Conservation (phyloP, 2,888 invertebrate genomes). For the Mesochorus sp. region DNA sequence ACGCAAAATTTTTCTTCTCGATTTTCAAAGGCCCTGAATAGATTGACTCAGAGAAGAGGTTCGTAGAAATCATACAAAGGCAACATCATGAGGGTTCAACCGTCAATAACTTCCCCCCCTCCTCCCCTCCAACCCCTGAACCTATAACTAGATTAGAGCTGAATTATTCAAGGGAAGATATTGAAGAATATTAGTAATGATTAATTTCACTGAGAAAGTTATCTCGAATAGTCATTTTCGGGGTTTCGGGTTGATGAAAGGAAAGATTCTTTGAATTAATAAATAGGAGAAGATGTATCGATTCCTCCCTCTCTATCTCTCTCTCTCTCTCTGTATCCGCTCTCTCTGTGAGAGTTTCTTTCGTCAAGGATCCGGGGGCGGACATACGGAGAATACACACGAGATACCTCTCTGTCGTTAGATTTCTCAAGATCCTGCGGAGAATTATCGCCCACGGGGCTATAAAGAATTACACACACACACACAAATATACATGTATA, state of each 20-base stretch:
- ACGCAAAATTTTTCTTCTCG: conserved; percentile 2
- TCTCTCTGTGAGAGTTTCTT: conserved; percentile 7
- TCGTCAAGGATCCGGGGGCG: conserved; percentile 57
- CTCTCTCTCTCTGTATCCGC: neutral
- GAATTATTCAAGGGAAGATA: conserved; percentile 6
- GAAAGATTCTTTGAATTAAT: neutral
- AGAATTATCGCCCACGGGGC: conserved; percentile 67
- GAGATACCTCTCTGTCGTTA: conserved; percentile 28
- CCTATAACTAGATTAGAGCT: neutral
- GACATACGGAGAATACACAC: conserved; percentile 39
- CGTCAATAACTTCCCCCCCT: neutral
- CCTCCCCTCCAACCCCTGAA: neutral
- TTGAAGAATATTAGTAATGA: neutral
- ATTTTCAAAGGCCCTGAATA: conserved; percentile 16
- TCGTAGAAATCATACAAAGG: too few species aligned
- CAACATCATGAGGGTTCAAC: conserved; percentile 20
- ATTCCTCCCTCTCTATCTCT: conserved; percentile 1
- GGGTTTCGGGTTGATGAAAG: neutral
- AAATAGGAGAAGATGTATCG: conserved; percentile 4
- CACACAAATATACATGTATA: conserved; percentile 14
- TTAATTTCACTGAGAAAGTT: neutral
- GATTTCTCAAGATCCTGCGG: conserved; percentile 70
- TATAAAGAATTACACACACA: conserved; percentile 16
- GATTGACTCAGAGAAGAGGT: neutral
- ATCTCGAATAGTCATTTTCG: neutral